Base-by-base conservation (phyloP, 2,113 vertebrate species). In the Chaenocephalus aceratus region DNA sequence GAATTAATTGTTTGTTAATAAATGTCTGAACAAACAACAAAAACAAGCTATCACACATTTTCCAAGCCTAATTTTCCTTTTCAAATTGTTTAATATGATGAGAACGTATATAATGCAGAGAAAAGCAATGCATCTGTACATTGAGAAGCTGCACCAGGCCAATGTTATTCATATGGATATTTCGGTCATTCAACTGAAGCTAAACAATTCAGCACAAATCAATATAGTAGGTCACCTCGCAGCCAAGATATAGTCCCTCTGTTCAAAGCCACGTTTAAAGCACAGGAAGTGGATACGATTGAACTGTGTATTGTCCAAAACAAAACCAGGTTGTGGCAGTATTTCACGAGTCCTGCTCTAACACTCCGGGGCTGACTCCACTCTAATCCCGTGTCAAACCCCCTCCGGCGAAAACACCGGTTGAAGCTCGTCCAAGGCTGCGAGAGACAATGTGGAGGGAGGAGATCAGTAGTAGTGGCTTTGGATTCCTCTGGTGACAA, bases 401-500 rank as follows among this genome's bases (percentile, higher is more conserved):
- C 36, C 88, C 82, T 72, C 63, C 23, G 86, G 84, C 84, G 81
- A 64, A 90, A 83, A 86, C 77, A 82, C 84, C 64, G 83, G 84
- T 69, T 88, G 84, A 82, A 85, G 86, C 83, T 88, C 79, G 69
- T 85, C 85, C 82, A 80, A 68, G 46, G 79, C 71, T 51, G 85
- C 51, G 59, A 70, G 68, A 64, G 53, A 70, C 86, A 71, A 72
- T n/a, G 75, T 74, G 85, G 74, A 86, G 64, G 56, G 57, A 75
- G 81, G 68, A 74, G 64, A 85, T 74, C 72, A 58, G 84, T 66
- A 60, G 80, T 74, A 80, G 70, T 74, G 86, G 74, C 78, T 75
- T 13, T 48, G 44, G 81, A 90, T 89, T 88, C 86, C 89, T 87
- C 86, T 82, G 84, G 81, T 89, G 82, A 89, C 88, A 84, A 90